Conservation (phyloP, 2,797 vertebrate genomes). For the Hoplostethus mediterraneus region DNA sequence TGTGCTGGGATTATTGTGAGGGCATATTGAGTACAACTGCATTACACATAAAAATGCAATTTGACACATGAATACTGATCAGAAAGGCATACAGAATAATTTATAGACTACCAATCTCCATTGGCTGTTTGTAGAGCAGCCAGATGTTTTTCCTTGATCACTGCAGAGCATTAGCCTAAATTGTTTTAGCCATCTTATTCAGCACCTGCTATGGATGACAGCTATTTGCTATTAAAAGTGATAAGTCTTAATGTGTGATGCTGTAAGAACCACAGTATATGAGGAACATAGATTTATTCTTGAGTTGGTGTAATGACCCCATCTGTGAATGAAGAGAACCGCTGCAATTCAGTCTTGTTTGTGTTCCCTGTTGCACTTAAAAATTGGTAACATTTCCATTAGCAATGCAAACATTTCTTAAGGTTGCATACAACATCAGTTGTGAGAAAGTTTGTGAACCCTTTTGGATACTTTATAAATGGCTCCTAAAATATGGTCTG, state of each 20-base stretch:
- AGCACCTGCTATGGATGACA: not conserved
- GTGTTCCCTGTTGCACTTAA: conserved; percentile 11
- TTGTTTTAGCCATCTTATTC: too few relatives aligned
- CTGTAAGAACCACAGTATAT: not conserved
- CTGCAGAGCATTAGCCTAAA: too few relatives aligned
- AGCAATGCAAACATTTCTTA: not conserved
- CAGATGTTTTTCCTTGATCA: too few relatives aligned
- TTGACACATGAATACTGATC: not conserved
- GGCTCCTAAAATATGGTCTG: too few relatives aligned
- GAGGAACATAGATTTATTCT: not conserved
- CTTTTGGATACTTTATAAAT: too few relatives aligned
- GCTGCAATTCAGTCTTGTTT: conserved; percentile 34
- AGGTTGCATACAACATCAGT: not conserved
- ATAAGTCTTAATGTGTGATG: not conserved
- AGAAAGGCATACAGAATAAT: not conserved
- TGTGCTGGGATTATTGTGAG: too few relatives aligned
- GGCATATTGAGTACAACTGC: not conserved
- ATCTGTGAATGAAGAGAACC: conserved; percentile 39
- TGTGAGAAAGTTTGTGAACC: too few relatives aligned
- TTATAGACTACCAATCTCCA: not conserved
- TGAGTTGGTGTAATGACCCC: not conserved
- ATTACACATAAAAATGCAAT: not conserved
- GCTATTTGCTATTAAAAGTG: not conserved
- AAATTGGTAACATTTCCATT: not conserved
- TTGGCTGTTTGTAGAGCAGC: too few relatives aligned